Evolutionary conservation across 2,113 vertebrate species (phyloP).

Genomic region (Suncus etruscus): DNA sequence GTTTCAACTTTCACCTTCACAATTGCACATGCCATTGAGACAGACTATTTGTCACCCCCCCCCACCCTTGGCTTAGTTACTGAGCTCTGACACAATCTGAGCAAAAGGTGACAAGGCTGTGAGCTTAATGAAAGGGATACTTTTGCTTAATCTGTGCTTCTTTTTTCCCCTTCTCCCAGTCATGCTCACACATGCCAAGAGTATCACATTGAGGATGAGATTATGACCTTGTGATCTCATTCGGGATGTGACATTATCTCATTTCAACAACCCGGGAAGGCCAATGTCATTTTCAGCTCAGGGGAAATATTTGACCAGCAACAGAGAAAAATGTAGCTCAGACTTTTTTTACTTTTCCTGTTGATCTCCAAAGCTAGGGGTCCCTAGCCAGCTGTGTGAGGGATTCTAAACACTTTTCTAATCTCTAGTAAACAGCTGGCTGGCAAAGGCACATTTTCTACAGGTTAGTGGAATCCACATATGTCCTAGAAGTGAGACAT

Average conservation of each 20-base stretch:
- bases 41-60: constrained; percentile 30
- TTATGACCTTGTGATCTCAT: constrained; percentile 64
- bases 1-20: background rate
- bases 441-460: background rate
- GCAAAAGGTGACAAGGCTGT: constrained; percentile 56
- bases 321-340: constrained; percentile 63
- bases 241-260: constrained; percentile 76
- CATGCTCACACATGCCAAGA: constrained; percentile 54
- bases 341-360: constrained; percentile 61
- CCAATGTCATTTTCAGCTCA: constrained; percentile 66
- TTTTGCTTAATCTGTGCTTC: constrained; percentile 60
- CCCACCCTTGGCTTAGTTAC: background rate
- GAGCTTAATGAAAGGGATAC: constrained; percentile 75
- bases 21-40: background rate
- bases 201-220: constrained; percentile 74
- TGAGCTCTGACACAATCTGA: constrained; percentile 62
- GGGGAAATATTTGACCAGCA: constrained; percentile 69
- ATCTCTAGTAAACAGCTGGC: constrained; percentile 70
- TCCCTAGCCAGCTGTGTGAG: constrained; percentile 52
- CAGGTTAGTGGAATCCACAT: constrained; percentile 44
- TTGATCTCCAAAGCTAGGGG: constrained; percentile 61
- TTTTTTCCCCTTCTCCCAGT: constrained; percentile 53
- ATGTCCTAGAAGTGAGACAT: constrained; percentile 52
- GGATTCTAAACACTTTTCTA: constrained; percentile 49
- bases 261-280: constrained; percentile 70